Conservation (phyloP, 2,797 vertebrate genomes). For the Enteromius unitaeniatus region DNA sequence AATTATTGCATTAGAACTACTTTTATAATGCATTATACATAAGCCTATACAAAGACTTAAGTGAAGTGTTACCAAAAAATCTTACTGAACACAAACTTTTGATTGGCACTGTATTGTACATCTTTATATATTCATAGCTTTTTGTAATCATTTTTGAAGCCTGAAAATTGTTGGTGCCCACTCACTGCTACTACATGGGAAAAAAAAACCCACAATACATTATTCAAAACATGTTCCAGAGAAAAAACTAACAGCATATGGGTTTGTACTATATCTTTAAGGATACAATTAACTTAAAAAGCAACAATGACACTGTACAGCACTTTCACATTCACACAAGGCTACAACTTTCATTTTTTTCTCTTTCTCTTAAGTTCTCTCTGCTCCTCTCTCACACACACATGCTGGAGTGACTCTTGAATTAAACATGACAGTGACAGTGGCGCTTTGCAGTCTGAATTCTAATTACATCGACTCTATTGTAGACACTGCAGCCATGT, state of each 20-base stretch:
- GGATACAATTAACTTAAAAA: neutral
- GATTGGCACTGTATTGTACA: neutral
- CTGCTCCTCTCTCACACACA: slow-evolving; percentile 51
- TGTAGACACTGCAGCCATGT: slow-evolving; percentile 53
- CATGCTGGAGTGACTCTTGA: slow-evolving; percentile 64
- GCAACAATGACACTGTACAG: slow-evolving; percentile 3
- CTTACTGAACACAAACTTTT: neutral
- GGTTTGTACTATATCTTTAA: neutral
- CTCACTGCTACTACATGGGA: neutral
- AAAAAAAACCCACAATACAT: neutral
- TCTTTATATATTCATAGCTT: neutral
- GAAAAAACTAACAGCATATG: neutral
- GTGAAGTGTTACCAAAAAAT: neutral
- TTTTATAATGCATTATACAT: neutral
- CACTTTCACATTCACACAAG: slow-evolving; percentile 1
- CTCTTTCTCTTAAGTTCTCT: slow-evolving; percentile 7
- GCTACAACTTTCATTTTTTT: neutral
- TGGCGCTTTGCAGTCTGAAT: slow-evolving; percentile 76
- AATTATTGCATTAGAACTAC: neutral
- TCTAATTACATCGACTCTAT: slow-evolving; percentile 77
- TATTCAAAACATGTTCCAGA: neutral
- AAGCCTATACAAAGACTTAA: neutral
- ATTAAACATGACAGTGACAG: slow-evolving; percentile 81
- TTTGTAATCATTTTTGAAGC: neutral
- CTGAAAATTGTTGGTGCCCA: neutral